Percentiles rank a stretch among this genome's conserved stretches.
These are phyloP conservation scores for Chroicocephalus ridibundus DNA, from an alignment of 2,113 vertebrate species.

Conservation along the genomic window DNA sequence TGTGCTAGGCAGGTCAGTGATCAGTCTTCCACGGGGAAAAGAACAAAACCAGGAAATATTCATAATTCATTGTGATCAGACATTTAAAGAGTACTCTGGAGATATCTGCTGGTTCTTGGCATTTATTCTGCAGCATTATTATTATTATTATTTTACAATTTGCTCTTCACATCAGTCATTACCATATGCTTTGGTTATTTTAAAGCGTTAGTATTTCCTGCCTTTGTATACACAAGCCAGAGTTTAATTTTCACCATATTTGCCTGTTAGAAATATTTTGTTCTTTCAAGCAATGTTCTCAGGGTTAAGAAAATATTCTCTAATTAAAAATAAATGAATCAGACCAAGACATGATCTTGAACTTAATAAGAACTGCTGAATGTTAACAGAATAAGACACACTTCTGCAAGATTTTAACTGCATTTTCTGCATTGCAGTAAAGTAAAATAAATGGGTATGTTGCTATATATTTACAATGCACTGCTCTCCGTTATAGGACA, in stretches of 20 bases:
- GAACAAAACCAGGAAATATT: conserved; percentile 35
- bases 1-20: conserved; percentile 30
- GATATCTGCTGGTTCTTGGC: neutral
- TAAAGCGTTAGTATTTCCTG: neutral
- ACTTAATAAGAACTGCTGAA: neutral
- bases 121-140: neutral
- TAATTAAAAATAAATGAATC: neutral
- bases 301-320: neutral
- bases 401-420: neutral
- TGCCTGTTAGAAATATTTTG: neutral
- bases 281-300: neutral
- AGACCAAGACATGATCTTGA: neutral
- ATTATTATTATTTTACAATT: conserved; percentile 10
- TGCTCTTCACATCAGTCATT: neutral
- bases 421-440: neutral
- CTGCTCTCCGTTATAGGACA: neutral
- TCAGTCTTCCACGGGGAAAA: conserved; percentile 12
- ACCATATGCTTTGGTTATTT: neutral
- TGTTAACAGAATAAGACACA: neutral
- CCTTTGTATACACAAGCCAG: neutral
- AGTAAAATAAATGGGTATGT: neutral
- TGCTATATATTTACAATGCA: neutral
- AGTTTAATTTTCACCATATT: neutral
- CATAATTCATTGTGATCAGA: conserved; percentile 46
- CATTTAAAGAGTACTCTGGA: conserved; percentile 37